Percentiles rank a stretch among this genome's conserved stretches.
Evolutionary conservation across 1,140 invertebrate genomes (phyloP).

Genomic region (Aphaenogaster rudis): DNA sequence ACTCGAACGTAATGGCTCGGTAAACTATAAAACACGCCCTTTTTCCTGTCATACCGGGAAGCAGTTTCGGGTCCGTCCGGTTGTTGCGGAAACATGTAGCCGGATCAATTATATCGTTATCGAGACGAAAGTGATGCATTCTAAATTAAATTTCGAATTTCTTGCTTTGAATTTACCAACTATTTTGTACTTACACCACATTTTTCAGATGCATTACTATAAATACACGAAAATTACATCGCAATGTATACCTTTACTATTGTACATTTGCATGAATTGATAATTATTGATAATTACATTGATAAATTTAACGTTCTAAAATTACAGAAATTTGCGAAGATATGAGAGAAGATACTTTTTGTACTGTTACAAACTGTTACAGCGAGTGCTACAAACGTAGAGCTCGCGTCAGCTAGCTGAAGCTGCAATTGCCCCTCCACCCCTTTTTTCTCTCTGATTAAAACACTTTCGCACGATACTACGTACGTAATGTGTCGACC

Average conservation of each 20-base stretch:
- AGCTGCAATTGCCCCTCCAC: not conserved
- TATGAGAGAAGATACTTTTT: not conserved
- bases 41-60: slow-evolving; percentile 47
- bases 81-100: not conserved
- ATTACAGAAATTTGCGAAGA: not conserved
- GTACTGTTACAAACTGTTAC: not conserved
- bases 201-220: not conserved
- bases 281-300: not conserved
- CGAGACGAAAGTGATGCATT: not conserved
- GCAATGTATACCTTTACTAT: not conserved
- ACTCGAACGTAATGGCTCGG: slow-evolving; percentile 4
- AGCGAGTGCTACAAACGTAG: not conserved
- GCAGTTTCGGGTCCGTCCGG: not conserved
- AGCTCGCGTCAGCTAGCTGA: not conserved
- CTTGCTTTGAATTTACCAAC: not conserved
- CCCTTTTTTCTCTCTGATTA: slow-evolving; percentile 5
- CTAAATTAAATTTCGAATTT: not conserved
- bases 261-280: not conserved
- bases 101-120: slow-evolving; percentile 13
- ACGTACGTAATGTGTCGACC: slow-evolving; percentile 6
- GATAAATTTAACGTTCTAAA: not conserved
- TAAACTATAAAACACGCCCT: not conserved
- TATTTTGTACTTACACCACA: not conserved
- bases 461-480: slow-evolving; percentile 51
- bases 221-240: not conserved